Percentiles rank a stretch among this genome's conserved stretches.
Conservation (phyloP, 1,140 invertebrate species). For the Trichomalopsis sarcophagae region DNA sequence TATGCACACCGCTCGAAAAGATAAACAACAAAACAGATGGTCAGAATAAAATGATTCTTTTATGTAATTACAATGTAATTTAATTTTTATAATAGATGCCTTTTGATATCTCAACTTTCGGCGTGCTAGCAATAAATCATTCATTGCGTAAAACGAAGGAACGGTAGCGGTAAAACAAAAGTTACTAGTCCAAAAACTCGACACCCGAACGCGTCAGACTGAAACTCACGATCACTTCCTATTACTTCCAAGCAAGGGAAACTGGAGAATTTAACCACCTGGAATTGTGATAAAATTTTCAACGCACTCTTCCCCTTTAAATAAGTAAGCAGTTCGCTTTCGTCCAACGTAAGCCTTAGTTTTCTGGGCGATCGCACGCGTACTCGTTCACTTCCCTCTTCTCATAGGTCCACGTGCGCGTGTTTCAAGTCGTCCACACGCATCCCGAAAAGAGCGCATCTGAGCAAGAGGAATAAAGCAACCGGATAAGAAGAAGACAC, state of each 20-base stretch:
- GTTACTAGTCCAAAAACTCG: no score
- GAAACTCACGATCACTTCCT: neutral
- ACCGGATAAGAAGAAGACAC: neutral
- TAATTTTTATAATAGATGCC: no score
- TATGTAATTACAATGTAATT: no score
- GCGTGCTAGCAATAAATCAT: no score
- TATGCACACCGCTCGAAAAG: no score
- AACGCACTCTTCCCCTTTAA: neutral
- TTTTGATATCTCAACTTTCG: no score
- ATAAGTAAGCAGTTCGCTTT: constrained; percentile 3
- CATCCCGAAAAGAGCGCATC: neutral
- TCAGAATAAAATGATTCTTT: no score
- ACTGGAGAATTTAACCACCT: neutral
- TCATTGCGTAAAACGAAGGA: no score
- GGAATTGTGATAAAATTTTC: neutral
- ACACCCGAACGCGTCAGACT: neutral
- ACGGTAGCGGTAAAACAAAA: no score
- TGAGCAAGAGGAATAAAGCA: neutral
- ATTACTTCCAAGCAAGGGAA: neutral
- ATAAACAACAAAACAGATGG: no score
- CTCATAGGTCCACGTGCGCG: neutral
- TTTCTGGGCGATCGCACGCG: neutral
- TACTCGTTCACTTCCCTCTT: neutral
- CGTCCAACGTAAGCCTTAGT: neutral
- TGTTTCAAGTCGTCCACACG: neutral